phyloP scores from a whole-genome alignment of 2,113 vertebrate genomes.

The Cricetomys ansorgei region DNA sequence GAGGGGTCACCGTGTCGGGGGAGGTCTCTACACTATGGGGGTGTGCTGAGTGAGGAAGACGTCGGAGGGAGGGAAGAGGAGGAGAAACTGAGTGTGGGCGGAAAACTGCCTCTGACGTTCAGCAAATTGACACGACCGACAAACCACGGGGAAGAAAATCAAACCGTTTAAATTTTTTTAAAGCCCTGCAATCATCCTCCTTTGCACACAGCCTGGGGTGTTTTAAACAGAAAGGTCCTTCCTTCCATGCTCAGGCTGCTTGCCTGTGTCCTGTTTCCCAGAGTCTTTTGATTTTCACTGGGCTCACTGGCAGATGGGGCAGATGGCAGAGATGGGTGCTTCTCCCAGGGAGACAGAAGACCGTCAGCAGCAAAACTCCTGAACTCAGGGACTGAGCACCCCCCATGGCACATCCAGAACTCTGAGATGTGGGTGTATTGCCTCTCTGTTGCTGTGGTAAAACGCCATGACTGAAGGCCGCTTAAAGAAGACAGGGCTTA shows the following conservation, averaged over 20 bases:
- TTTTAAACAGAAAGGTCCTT: neutral
- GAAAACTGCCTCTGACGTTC: neutral
- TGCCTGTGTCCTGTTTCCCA: neutral
- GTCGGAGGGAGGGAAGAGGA: neutral
- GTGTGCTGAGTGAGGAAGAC: neutral
- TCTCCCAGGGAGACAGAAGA: neutral
- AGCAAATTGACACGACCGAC: neutral
- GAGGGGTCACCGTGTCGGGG: accelerated
- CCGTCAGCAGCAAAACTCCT: neutral
- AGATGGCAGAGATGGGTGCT: accelerated
- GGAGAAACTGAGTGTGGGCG: accelerated
- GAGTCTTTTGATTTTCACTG: neutral
- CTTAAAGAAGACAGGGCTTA: neutral
- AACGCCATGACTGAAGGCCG: neutral
- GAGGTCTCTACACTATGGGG: neutral
- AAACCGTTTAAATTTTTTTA: neutral
- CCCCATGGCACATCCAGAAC: neutral
- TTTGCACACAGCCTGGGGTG: accelerated
- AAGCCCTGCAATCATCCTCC: accelerated
- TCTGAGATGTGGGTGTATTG: accelerated
- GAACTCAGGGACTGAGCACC: neutral
- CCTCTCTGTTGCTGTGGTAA: neutral
- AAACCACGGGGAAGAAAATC: neutral
- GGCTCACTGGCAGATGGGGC: neutral
- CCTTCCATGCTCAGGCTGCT: neutral